Evolutionary conservation across 2,888 invertebrate species (phyloP).

Genomic region (Latheticus oryzae): DNA sequence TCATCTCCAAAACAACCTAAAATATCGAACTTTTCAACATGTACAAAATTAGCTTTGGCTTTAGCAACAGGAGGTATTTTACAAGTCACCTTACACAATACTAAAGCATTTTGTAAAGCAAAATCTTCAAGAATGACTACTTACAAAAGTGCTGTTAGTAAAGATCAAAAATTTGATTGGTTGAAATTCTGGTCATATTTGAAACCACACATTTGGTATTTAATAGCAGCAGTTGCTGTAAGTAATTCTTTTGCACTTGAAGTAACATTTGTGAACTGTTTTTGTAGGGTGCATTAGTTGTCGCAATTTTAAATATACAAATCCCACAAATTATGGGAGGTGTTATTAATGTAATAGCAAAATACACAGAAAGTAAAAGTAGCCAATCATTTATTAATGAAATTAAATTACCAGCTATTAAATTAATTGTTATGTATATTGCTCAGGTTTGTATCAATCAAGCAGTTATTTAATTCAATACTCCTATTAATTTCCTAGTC

Average conservation of each 20-base stretch:
- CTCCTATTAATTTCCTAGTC: constrained; percentile 68
- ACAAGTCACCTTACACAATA: constrained; percentile 47
- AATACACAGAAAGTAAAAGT: constrained; percentile 67
- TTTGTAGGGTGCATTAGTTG: constrained; percentile 87
- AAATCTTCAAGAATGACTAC: constrained; percentile 58
- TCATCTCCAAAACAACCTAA: neutral
- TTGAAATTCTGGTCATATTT: constrained; percentile 77
- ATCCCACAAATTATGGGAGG: constrained; percentile 87
- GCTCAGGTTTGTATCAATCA: constrained; percentile 77
- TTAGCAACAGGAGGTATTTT: constrained; percentile 47
- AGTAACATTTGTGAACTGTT: constrained; percentile 26
- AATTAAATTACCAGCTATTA: constrained; percentile 75
- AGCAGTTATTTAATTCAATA: constrained; percentile 39
- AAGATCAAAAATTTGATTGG: constrained; percentile 80
- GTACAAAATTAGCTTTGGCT: constrained; percentile 39
- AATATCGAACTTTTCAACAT: constrained; percentile 17
- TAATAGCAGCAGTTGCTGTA: constrained; percentile 83
- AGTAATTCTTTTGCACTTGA: constrained; percentile 61
- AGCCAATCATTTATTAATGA: constrained; percentile 70
- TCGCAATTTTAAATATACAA: constrained; percentile 89
- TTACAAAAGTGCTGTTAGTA: constrained; percentile 61
- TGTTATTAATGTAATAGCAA: constrained; percentile 82
- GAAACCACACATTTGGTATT: constrained; percentile 80
- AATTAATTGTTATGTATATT: constrained; percentile 76
- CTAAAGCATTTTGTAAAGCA: constrained; percentile 56